Conservation (phyloP, 2,888 invertebrate species). For the Elysia crispata region DNA sequence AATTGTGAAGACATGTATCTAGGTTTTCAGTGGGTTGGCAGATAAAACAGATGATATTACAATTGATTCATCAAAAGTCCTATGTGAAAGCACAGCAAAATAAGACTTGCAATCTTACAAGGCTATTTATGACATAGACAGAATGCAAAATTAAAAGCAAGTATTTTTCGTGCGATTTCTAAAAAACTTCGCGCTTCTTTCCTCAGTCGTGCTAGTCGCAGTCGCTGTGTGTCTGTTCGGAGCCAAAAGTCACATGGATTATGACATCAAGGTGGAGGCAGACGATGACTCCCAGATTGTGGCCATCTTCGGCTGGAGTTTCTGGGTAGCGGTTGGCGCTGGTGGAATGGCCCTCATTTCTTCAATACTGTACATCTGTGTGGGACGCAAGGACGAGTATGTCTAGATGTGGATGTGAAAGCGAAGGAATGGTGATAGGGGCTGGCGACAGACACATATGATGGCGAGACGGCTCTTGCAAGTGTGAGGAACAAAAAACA, state of each 20-base stretch:
- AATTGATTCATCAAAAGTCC: too few relatives aligned
- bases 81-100: too few relatives aligned
- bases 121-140: too few relatives aligned
- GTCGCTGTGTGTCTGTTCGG: constrained; percentile 68
- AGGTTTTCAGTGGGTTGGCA: too few relatives aligned
- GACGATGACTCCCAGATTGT: constrained; percentile 37
- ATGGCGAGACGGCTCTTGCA: too few relatives aligned
- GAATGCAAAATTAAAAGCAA: too few relatives aligned
- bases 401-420: constrained; percentile 11
- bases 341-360: constrained; percentile 65
- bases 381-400: constrained; percentile 56
- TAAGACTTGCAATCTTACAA: too few relatives aligned
- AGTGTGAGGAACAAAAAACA: too few relatives aligned
- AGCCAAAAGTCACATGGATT: constrained; percentile 66
- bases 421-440: background rate
- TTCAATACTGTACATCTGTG: constrained; percentile 68
- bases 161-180: too few relatives aligned
- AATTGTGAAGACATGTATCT: too few relatives aligned
- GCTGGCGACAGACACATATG: background rate
- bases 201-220: constrained; percentile 67
- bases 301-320: constrained; percentile 68
- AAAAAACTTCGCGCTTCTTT: background rate
- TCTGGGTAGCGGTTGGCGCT: constrained; percentile 69
- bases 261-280: constrained; percentile 58
- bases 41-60: too few relatives aligned